Evolutionary conservation across 2,888 invertebrate species (phyloP).

Genomic region (Auanema freiburgensis): DNA sequence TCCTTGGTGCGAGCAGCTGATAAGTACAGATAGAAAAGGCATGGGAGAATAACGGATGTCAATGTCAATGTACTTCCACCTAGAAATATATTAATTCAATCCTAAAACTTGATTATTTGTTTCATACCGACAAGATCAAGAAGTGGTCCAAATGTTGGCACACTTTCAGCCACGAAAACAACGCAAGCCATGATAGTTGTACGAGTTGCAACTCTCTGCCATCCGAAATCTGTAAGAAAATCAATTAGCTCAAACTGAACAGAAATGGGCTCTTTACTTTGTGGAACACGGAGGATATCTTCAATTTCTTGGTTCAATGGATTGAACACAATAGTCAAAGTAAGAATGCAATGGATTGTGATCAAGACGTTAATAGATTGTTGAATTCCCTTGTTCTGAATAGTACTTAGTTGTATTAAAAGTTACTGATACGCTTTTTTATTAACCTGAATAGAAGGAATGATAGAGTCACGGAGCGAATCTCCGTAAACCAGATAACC

Average conservation of each 20-base stretch:
- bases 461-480: constrained; percentile 52
- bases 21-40: constrained; percentile 56
- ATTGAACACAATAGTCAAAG: constrained; percentile 59
- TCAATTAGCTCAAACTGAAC: not conserved
- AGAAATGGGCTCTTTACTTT: constrained; percentile 30
- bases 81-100: constrained; percentile 11
- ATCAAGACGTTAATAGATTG: constrained; percentile 59
- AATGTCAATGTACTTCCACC: constrained; percentile 54
- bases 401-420: not conserved
- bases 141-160: constrained; percentile 60
- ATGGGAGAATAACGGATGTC: constrained; percentile 58
- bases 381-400: constrained; percentile 45
- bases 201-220: constrained; percentile 49
- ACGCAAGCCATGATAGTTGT: constrained; percentile 50
- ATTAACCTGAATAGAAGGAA: constrained; percentile 47
- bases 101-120: constrained; percentile 8
- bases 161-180: constrained; percentile 58
- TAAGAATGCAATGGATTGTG: constrained; percentile 59
- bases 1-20: constrained; percentile 41
- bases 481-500: constrained; percentile 55
- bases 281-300: constrained; percentile 56
- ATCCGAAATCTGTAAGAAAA: constrained; percentile 34
- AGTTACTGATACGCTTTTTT: not conserved
- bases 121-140: constrained; percentile 50
- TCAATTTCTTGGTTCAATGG: constrained; percentile 61